Evolutionary conservation across 2,113 vertebrate genomes (phyloP).

Genomic region (Proteles cristata): DNA sequence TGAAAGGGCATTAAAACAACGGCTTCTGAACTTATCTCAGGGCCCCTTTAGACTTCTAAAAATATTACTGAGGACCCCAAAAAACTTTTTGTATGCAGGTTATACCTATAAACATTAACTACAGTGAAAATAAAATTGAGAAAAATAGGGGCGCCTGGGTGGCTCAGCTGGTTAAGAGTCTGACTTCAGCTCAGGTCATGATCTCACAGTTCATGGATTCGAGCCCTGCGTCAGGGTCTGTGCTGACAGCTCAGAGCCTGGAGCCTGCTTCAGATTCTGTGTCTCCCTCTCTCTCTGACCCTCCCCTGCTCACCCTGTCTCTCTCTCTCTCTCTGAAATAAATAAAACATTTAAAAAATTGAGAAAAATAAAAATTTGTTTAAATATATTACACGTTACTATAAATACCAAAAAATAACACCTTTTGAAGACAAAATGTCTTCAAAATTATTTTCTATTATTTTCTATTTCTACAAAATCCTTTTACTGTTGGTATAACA

Average conservation of each 20-base stretch:
- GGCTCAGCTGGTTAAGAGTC: too few relatives aligned
- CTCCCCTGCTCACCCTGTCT: too few relatives aligned
- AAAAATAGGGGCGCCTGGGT: not conserved
- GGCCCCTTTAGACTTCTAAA: not conserved
- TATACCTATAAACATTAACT: not conserved
- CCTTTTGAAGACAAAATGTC: not conserved
- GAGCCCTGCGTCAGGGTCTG: too few relatives aligned
- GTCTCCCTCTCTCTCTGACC: too few relatives aligned
- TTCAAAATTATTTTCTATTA: not conserved
- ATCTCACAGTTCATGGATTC: too few relatives aligned
- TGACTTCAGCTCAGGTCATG: too few relatives aligned
- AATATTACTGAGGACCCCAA: not conserved
- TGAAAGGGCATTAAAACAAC: not conserved
- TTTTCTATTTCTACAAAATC: not conserved
- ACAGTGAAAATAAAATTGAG: not conserved
- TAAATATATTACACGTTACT: not conserved
- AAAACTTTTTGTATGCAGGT: not conserved
- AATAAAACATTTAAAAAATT: not conserved
- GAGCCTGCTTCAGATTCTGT: too few relatives aligned
- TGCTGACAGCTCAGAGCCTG: too few relatives aligned
- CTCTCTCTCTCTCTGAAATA: too few relatives aligned
- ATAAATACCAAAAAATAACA: conserved; percentile 33
- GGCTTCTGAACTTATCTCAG: not conserved
- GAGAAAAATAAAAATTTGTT: conserved; percentile 24
- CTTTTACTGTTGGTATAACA: not conserved